Base-by-base conservation (phyloP, 2,113 vertebrate genomes). In the Sander vitreus region DNA sequence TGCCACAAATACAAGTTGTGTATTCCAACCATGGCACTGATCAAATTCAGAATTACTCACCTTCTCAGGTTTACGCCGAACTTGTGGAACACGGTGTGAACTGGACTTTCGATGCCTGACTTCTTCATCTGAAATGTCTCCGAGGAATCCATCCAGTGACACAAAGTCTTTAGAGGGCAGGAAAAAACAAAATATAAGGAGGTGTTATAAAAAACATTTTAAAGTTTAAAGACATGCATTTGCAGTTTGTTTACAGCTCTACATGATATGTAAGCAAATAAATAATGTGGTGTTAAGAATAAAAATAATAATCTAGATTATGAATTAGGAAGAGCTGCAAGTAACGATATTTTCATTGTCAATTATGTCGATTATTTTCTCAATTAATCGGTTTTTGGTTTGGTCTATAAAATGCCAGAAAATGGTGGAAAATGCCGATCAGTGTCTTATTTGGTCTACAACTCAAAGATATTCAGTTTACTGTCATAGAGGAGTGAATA, bases 21-120 rank as follows among this genome's bases (percentile, higher is more conserved):
- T 11, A 27, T 8, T 11, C 25, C 2, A 64, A 14, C 8, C 2
- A 48, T 48, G 50, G 36, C 55, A 23, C 8, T 18, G 13, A 30
- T 16, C 30, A 48, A 39, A 71, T 5, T 57, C 19, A n/a, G 18
- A 50, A 39, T 48, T 5, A 63, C 82, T 15, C 76, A 96, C 95
- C 95, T 96, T 96, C 43, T 96, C 95, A 5, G 91, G 50, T 90
- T 95, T 96, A 50, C 95, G 94, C 13, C 94, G 91, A 59, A 67
- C 77, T 39, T 92, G 39, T 6, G 90, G 90, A 54, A 92, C 92
- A 39, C 90, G 93, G 76, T 95, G 93, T 13, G 93, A 93, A 19
- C 85, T 93, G 54, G 93, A 79, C 73, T 94, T 92, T 54, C 95
- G 94, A 62, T 95, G 94, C 13, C 94, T 79, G 68, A 93, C 83